Evolutionary conservation across 2,113 vertebrate genomes (phyloP), one percentile per base, ranked within the genome.

Genomic region (Tenebrosternarchus preto): DNA sequence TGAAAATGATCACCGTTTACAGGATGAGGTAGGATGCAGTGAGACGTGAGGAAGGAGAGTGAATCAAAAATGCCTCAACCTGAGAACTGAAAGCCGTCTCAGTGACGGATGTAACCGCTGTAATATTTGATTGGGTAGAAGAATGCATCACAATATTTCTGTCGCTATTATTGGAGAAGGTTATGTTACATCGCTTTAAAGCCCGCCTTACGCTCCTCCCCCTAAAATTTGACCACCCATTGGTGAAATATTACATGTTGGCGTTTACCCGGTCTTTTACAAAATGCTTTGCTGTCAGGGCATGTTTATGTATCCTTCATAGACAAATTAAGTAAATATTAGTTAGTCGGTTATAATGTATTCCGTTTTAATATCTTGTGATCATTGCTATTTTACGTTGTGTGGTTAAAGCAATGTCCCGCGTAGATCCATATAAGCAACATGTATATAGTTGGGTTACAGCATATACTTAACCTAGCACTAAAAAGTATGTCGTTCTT

Each of bases 11-110:
- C 64, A 61, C 60, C 72, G 64, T 43, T 36, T 64, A 3, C 11
- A 69, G 22, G 50, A 57, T 50, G 78, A 85, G 79, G 74, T 74
- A 67, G 87, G 83, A 88, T 81, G 82, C 88, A 82, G 84, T 76
- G 85, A 85, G 87, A 88, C 88, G 88, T 43, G 50, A n/a, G 55
- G 74, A 80, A 66, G 93, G 89, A 91, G 91, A 91, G 84, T 89
- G 89, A 88, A 83, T 82, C 83, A 81, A 84, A 82, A 22, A 67
- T 20, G 76, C 22, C 81, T 81, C 74, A 88, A 86, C 78, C 83
- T 74, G 78, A 86, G 77, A 86, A 84, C 86, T 89, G 87, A 90
- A 87, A 82, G 85, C 57, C 20, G 22, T 74, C 60, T 68, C 60
- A 43, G 17, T 20, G 43, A 77, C 63, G 46, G 76, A 79, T 80